Conservation (phyloP, 2,113 vertebrate genomes). For the Pampusana beccarii region DNA sequence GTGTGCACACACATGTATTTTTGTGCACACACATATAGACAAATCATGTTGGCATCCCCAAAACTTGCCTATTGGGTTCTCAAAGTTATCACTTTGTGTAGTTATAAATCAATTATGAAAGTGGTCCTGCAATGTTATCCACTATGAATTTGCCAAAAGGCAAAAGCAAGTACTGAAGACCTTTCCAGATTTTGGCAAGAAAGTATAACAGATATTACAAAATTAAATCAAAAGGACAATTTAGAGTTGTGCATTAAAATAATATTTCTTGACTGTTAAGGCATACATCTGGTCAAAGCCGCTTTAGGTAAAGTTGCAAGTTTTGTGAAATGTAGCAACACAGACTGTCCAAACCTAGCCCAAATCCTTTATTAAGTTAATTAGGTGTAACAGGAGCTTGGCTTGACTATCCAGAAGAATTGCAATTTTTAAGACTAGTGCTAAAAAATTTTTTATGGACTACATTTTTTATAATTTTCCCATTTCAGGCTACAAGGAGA, state of each 20-base stretch:
- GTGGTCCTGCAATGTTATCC: background rate
- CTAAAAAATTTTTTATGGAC: background rate
- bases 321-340: background rate
- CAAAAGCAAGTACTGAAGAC: background rate
- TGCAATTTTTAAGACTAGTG: background rate
- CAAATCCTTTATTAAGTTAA: background rate
- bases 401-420: background rate
- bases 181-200: background rate
- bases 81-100: background rate
- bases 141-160: background rate
- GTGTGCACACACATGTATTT: accelerated
- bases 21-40: accelerated
- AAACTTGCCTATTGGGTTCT: background rate
- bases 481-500: background rate
- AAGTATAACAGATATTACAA: background rate
- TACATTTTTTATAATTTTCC: background rate
- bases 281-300: background rate
- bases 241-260: background rate
- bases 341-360: background rate
- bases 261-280: background rate
- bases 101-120: background rate
- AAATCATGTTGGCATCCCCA: background rate
- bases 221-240: background rate
- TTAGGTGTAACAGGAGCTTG: background rate
- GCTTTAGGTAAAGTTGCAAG: background rate